A percentile compares a stretch with the other conserved stretches of the same genome.
Conservation (phyloP, 2,888 invertebrate genomes). For the Trachelus troglodyta region DNA sequence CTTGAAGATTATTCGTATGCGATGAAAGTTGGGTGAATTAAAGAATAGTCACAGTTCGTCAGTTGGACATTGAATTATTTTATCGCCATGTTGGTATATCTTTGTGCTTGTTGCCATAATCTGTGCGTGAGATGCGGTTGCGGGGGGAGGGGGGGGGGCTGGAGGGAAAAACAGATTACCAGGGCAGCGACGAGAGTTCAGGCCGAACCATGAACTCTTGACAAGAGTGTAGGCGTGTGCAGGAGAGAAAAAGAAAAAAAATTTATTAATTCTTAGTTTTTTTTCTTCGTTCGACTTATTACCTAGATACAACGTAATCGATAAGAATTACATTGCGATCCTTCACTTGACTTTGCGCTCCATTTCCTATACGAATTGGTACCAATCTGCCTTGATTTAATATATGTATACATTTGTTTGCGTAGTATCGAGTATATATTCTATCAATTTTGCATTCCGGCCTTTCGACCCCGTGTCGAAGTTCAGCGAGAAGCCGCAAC, state of each 20-base stretch:
- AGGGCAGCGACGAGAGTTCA: background rate
- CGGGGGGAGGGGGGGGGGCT: too few species aligned
- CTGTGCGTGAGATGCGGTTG: background rate
- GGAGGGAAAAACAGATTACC: background rate
- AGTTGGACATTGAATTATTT: background rate
- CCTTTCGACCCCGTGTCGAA: background rate
- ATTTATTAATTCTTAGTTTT: background rate
- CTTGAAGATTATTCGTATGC: background rate
- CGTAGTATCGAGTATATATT: background rate
- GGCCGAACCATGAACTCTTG: background rate
- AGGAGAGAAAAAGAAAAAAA: background rate
- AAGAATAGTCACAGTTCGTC: background rate
- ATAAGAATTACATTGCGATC: background rate
- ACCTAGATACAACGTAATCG: background rate
- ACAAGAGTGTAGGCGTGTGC: background rate
- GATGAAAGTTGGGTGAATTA: background rate
- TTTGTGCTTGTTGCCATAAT: background rate
- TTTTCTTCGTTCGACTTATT: background rate
- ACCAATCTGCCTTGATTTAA: background rate
- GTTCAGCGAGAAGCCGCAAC: background rate
- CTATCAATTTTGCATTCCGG: background rate
- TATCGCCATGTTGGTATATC: background rate
- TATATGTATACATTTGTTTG: background rate
- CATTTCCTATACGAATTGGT: background rate
- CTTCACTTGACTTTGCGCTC: background rate